A percentile compares a stretch with the other conserved stretches of the same genome.
Conservation (phyloP, 2,888 invertebrate genomes). For the Elysia crispata region DNA sequence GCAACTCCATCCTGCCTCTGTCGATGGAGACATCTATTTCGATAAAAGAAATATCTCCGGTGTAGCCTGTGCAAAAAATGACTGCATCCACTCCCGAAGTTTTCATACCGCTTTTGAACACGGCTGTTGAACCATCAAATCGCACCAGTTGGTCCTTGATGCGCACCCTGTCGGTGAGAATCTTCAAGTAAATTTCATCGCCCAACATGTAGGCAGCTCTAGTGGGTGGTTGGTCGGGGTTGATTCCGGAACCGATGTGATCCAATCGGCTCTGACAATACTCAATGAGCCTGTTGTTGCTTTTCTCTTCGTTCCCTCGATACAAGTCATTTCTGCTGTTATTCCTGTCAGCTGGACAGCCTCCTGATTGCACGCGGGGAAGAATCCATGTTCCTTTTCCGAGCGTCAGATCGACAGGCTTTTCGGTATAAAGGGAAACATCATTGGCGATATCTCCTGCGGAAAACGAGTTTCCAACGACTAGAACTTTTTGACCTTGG, state of each 20-base stretch:
- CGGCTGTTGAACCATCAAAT: not conserved
- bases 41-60: conserved; percentile 25
- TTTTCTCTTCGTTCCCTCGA: not conserved
- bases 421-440: conserved; percentile 2
- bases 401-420: conserved; percentile 5
- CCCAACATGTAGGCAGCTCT: not conserved
- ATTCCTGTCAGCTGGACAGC: not conserved
- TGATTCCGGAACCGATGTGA: not conserved
- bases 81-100: not conserved
- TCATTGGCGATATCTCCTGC: conserved; percentile 12
- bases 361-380: not conserved
- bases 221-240: not conserved
- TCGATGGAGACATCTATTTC: not conserved
- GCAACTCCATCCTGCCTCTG: too few relatives aligned
- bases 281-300: not conserved
- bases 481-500: not conserved
- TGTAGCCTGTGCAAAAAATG: conserved; percentile 26
- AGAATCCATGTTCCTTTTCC: conserved; percentile 20
- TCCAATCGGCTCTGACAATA: not conserved
- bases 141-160: conserved; percentile 3
- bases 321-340: not conserved
- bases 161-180: not conserved
- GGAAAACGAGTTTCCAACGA: not conserved
- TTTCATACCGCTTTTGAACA: conserved; percentile 5
- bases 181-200: not conserved